phyloP scores from a whole-genome alignment of 2,888 invertebrate genomes.

The Lasioglossum pauxillum region DNA sequence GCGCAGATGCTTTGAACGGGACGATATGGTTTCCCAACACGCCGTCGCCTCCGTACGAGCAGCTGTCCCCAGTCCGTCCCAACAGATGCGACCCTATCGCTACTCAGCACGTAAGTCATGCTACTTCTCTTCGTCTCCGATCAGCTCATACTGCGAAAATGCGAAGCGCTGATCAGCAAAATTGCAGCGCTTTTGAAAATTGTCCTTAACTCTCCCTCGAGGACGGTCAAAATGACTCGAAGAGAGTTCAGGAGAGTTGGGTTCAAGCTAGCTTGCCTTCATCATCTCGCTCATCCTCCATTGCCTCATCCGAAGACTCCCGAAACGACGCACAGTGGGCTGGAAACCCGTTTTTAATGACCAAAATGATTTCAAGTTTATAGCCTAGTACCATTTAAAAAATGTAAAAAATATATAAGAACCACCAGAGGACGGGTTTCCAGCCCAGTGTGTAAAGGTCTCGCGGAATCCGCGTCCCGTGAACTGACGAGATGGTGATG shows the following conservation, averaged over 20 bases:
- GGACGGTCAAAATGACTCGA: background rate
- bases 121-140: background rate
- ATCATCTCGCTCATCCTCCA: background rate
- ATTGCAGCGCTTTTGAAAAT: background rate
- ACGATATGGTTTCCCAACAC: conserved; percentile 80
- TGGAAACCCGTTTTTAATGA: background rate
- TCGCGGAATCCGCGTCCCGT: conserved; percentile 17
- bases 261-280: background rate
- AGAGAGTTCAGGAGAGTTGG: too few species aligned
- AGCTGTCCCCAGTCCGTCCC: conserved; percentile 78
- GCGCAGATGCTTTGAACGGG: conserved; percentile 78
- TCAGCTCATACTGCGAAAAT: background rate
- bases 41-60: conserved; percentile 79
- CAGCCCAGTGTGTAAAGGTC: background rate
- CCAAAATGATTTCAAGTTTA: background rate
- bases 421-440: background rate
- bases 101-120: conserved; percentile 78
- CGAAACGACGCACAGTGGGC: background rate
- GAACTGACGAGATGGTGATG: conserved; percentile 38
- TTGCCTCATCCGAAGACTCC: background rate
- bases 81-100: conserved; percentile 76
- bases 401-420: background rate
- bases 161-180: background rate
- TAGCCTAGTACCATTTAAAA: too few species aligned
- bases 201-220: background rate